phyloP scores from a whole-genome alignment of 2,113 vertebrate genomes.

The Axis porcinus region DNA sequence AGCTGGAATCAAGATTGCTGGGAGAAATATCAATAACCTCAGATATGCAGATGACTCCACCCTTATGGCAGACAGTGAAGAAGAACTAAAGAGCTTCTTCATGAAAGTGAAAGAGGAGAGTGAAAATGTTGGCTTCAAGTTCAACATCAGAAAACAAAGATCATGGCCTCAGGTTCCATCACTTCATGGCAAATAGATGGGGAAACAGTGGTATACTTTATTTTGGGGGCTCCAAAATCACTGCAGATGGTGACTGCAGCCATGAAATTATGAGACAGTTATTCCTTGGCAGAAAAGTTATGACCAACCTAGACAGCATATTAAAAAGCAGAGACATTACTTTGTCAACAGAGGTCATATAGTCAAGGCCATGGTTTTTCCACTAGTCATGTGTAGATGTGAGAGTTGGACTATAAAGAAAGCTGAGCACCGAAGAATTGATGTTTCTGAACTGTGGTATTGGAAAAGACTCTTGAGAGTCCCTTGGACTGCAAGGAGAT shows the following conservation, averaged over 20 bases:
- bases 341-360: neutral
- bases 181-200: neutral
- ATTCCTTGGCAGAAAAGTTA: neutral
- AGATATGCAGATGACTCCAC: neutral
- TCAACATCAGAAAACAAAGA: neutral
- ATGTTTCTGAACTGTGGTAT: neutral
- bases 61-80: neutral
- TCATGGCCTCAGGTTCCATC: fast-evolving
- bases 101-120: neutral
- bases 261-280: neutral
- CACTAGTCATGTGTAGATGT: neutral
- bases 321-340: neutral
- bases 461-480: neutral
- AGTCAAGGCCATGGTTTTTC: neutral
- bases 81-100: neutral
- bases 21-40: neutral
- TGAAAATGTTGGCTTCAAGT: neutral
- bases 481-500: neutral
- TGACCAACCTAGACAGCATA: neutral
- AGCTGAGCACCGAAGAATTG: fast-evolving
- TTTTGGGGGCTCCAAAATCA: neutral
- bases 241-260: neutral
- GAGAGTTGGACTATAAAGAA: neutral
- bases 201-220: neutral
- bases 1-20: neutral